Base-by-base conservation (phyloP, 2,888 invertebrate genomes). In the Labia minor region DNA sequence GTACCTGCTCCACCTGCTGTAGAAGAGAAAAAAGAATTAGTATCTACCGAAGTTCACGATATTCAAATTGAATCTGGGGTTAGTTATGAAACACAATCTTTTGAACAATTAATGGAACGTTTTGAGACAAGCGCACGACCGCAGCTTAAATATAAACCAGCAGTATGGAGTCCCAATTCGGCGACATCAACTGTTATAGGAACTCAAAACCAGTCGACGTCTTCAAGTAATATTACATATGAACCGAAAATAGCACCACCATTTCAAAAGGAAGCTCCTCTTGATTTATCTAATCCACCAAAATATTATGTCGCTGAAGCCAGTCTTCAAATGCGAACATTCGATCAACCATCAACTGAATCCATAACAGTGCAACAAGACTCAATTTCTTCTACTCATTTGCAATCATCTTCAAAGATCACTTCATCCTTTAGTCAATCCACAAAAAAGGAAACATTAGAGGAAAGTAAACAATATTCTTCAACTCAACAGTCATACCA, bases 161-260 rank as follows among this genome's bases (percentile, higher is more conserved):
- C 14, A 49, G 49, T 49, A 8, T 49, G 49, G 49, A 49, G 6
- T 49, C 49, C 49, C 14, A n/a, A n/a, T n/a, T 14, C 49, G 49
- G 49, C 49, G 49, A 14, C 49, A 49, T 49, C 49, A 49, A 49
- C 49, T 49, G 49, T 49, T 49, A 49, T 49, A 49, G 49, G 49
- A 49, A 49, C 49, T 49, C 49, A 49, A 49, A 49, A 49, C 14
- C 49, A 49, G 6, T 49, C 14, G 14, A 8, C 49, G 49, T 4
- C 49, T 49, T 49, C 49, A 49, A 8, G 6, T 14, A 49, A 4
- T 8, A n/a, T n/a, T n/a, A n/a, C n/a, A n/a, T n/a, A n/a, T n/a
- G 49, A 49, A 49, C 6, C 49, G 6, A 14, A 4, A 14, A 4
- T 8, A 49, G 49, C 49, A 8, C 49, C 49, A 49, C 14, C 49